phyloP scores from a whole-genome alignment of 1,140 invertebrate genomes.

The Heliconius hewitsoni region DNA sequence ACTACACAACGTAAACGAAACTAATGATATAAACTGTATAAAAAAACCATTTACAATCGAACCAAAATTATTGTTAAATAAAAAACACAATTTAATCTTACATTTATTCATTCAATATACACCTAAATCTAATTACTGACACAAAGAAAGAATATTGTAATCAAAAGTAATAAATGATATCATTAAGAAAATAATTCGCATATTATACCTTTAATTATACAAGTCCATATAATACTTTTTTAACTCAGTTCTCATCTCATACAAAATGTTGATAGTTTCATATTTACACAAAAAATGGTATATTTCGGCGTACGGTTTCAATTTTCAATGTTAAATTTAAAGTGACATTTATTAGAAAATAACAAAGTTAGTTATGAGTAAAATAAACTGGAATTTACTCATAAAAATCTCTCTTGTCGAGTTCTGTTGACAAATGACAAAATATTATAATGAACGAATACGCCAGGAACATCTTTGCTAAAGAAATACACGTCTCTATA shows the following conservation, averaged over 20 bases:
- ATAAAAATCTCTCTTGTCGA: neutral
- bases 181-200: conserved; percentile 51
- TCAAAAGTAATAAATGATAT: conserved; percentile 48
- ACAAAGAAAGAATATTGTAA: conserved; percentile 59
- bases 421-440: neutral
- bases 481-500: neutral
- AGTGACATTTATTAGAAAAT: neutral
- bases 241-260: conserved; percentile 20
- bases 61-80: conserved; percentile 26
- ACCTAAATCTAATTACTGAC: conserved; percentile 72
- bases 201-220: conserved; percentile 43
- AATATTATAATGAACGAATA: neutral
- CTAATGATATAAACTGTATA: no score
- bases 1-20: no score
- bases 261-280: conserved; percentile 26
- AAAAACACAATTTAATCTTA: conserved; percentile 51
- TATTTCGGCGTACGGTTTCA: conserved; percentile 1
- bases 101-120: conserved; percentile 75
- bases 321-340: neutral
- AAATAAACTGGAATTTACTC: conserved; percentile 10
- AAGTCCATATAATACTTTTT: conserved; percentile 42
- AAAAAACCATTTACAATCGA: no score
- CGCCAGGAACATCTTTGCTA: neutral
- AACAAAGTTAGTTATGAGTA: neutral
- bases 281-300: conserved; percentile 35